Percentiles rank a stretch among this genome's conserved stretches.
Conservation (phyloP, 2,888 invertebrate genomes). For the Sesia apiformis region DNA sequence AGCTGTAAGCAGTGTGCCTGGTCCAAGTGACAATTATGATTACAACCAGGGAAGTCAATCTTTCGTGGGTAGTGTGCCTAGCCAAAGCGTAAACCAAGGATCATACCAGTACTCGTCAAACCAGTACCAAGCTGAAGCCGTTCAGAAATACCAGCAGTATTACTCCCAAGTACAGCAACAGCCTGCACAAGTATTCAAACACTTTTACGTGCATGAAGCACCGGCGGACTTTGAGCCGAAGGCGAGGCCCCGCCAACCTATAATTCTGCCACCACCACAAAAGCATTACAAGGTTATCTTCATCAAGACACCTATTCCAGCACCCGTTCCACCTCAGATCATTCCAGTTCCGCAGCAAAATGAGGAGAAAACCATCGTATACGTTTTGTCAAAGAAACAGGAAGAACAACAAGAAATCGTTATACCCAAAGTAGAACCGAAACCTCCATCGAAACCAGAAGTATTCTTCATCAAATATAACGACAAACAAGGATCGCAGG, state of each 20-base stretch:
- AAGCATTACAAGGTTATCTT: slow-evolving; percentile 88
- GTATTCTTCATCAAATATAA: slow-evolving; percentile 87
- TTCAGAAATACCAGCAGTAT: slow-evolving; percentile 62
- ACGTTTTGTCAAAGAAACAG: slow-evolving; percentile 84
- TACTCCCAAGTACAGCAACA: slow-evolving; percentile 83
- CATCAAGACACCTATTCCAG: slow-evolving; percentile 82
- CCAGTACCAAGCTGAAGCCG: slow-evolving; percentile 17
- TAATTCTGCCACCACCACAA: slow-evolving; percentile 77
- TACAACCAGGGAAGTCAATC: not conserved
- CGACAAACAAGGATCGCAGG: slow-evolving; percentile 73
- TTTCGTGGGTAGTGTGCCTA: not conserved
- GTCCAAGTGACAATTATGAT: not conserved
- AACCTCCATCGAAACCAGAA: slow-evolving; percentile 83
- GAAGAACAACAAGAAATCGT: slow-evolving; percentile 79
- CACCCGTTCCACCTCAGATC: slow-evolving; percentile 77
- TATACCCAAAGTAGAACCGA: slow-evolving; percentile 79
- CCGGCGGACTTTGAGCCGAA: slow-evolving; percentile 61
- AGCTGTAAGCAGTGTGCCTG: not conserved
- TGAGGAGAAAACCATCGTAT: slow-evolving; percentile 84
- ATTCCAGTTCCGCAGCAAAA: slow-evolving; percentile 80
- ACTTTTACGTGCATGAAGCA: slow-evolving; percentile 63
- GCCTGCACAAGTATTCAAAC: slow-evolving; percentile 80
- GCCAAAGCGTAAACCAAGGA: not conserved
- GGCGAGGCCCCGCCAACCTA: slow-evolving; percentile 73
- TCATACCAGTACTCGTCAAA: slow-evolving; percentile 13